Percentiles rank a stretch among this genome's conserved stretches.
These are phyloP conservation scores for Actenoides lindsayi DNA, from an alignment of 2,113 vertebrate species.

Conservation along the genomic window DNA sequence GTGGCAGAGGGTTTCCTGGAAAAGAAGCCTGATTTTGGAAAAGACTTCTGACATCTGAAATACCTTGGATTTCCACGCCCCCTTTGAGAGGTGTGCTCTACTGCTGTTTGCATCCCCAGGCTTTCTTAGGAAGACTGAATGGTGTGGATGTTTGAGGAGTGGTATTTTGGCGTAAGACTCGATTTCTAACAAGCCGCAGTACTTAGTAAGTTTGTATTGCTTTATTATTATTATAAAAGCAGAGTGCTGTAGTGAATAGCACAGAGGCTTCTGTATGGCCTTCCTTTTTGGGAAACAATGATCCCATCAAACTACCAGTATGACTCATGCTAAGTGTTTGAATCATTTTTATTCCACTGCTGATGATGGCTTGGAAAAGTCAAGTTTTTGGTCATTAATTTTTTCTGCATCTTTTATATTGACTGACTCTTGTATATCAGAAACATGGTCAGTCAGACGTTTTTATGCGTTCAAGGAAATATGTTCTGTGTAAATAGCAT, in stretches of 20 bases:
- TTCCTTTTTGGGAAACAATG: slow-evolving; percentile 52
- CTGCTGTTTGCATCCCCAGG: background rate
- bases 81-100: background rate
- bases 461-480: slow-evolving; percentile 55
- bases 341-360: slow-evolving; percentile 68
- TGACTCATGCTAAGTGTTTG: slow-evolving; percentile 58
- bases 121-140: background rate
- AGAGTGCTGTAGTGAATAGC: background rate
- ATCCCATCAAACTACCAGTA: slow-evolving; percentile 52
- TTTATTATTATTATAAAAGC: slow-evolving; percentile 4
- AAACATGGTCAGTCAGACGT: slow-evolving; percentile 42
- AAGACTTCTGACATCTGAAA: background rate
- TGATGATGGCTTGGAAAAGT: slow-evolving; percentile 52
- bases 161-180: background rate
- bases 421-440: slow-evolving; percentile 53
- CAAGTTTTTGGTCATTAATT: slow-evolving; percentile 59
- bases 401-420: slow-evolving; percentile 50
- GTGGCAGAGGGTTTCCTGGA: background rate
- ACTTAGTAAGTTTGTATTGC: background rate
- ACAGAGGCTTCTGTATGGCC: background rate
- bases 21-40: background rate
- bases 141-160: background rate
- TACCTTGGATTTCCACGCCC: background rate
- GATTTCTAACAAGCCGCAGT: background rate
- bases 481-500: slow-evolving; percentile 42